Conservation (phyloP, 2,888 invertebrate species). For the Pogonocherus hispidulus region DNA sequence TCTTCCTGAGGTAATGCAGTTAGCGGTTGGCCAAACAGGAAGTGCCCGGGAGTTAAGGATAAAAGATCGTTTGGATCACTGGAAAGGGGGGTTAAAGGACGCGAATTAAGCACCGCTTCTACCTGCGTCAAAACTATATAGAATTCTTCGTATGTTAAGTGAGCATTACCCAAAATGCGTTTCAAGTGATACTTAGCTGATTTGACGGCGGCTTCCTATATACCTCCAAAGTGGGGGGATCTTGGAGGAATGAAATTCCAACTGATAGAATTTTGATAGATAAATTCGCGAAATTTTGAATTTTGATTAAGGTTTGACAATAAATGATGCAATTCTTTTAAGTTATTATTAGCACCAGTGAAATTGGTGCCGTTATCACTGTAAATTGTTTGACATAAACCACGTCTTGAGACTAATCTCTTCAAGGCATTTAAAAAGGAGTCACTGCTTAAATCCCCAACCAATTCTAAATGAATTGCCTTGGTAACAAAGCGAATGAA, state of each 20-base stretch:
- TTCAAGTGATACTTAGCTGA: constrained; percentile 55
- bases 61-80: constrained; percentile 52
- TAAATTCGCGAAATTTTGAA: no score
- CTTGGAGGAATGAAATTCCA: constrained; percentile 38
- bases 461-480: constrained; percentile 59
- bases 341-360: not conserved
- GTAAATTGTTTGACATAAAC: constrained; percentile 33
- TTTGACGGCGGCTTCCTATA: constrained; percentile 60
- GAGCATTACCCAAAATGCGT: constrained; percentile 43
- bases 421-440: constrained; percentile 42
- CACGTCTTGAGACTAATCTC: constrained; percentile 37
- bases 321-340: not conserved
- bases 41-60: constrained; percentile 54
- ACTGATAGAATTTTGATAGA: not conserved
- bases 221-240: constrained; percentile 57
- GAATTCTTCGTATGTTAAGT: constrained; percentile 57
- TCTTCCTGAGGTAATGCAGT: constrained; percentile 46
- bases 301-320: no score
- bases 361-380: constrained; percentile 17
- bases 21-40: constrained; percentile 51
- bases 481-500: constrained; percentile 55
- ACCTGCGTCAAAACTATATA: constrained; percentile 53
- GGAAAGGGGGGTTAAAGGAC: constrained; percentile 53
- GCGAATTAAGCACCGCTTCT: constrained; percentile 56
- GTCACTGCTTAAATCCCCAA: constrained; percentile 45